Percentiles rank a stretch among this genome's conserved stretches.
phyloP scores from a whole-genome alignment of 2,888 invertebrate genomes.

The Cecidostiba fungosa region DNA sequence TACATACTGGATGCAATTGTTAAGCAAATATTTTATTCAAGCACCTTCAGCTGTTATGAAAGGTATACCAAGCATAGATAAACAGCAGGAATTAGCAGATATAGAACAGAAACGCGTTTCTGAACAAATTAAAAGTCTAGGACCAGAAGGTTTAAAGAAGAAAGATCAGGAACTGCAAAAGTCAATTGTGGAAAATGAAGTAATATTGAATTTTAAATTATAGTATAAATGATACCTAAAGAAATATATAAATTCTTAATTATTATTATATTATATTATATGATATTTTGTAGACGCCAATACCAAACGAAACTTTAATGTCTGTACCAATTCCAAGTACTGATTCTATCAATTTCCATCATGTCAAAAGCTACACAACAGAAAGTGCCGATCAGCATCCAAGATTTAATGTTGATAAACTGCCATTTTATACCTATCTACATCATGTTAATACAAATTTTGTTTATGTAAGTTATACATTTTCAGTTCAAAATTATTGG shows the following conservation, averaged over 20 bases:
- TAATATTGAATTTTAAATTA: slow-evolving; percentile 71
- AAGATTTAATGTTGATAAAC: slow-evolving; percentile 83
- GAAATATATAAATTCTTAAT: slow-evolving; percentile 27
- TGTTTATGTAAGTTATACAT: slow-evolving; percentile 87
- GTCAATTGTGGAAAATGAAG: slow-evolving; percentile 90
- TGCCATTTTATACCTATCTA: slow-evolving; percentile 89
- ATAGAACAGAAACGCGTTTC: slow-evolving; percentile 88
- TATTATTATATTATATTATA: slow-evolving; percentile 51
- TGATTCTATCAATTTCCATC: slow-evolving; percentile 87
- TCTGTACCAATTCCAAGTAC: slow-evolving; percentile 89
- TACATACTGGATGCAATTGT: slow-evolving; percentile 87
- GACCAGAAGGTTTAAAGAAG: slow-evolving; percentile 85
- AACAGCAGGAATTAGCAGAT: slow-evolving; percentile 85
- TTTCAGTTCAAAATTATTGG: not conserved
- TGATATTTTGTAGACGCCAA: slow-evolving; percentile 82
- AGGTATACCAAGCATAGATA: slow-evolving; percentile 84
- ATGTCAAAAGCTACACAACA: slow-evolving; percentile 81
- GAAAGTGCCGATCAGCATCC: slow-evolving; percentile 80
- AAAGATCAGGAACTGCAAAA: slow-evolving; percentile 84
- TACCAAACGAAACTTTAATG: slow-evolving; percentile 87
- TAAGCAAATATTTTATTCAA: slow-evolving; percentile 86
- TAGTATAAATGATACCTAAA: slow-evolving; percentile 29
- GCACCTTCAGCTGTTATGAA: slow-evolving; percentile 85
- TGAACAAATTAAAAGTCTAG: slow-evolving; percentile 85
- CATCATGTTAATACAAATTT: slow-evolving; percentile 92